Conservation (phyloP, 2,797 vertebrate genomes). For the Gastrophryne carolinensis region DNA sequence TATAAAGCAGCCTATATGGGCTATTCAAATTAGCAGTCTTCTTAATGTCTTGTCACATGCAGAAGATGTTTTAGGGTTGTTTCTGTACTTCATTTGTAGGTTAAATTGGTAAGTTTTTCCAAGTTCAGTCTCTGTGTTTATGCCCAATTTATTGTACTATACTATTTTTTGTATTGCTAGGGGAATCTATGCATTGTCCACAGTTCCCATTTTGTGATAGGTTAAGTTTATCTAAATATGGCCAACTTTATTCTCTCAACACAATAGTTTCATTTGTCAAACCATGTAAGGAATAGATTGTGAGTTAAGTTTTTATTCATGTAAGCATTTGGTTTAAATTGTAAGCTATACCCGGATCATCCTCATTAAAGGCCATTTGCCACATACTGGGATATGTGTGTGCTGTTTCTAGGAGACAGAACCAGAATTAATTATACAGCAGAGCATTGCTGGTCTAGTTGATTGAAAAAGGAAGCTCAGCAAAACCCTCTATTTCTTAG, state of each 20-base stretch:
- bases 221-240: too few species aligned
- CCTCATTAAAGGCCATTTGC: background rate
- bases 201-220: too few species aligned
- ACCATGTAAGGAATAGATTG: background rate
- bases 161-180: too few species aligned
- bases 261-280: background rate
- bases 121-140: too few species aligned
- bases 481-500: background rate
- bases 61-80: too few species aligned
- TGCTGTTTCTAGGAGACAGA: conserved; percentile 5
- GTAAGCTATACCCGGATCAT: background rate
- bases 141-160: too few species aligned
- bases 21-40: too few species aligned
- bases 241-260: background rate
- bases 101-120: too few species aligned
- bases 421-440: background rate
- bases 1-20: too few species aligned
- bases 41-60: too few species aligned
- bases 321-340: background rate
- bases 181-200: too few species aligned
- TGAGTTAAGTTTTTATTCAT: background rate
- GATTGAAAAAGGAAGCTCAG: background rate
- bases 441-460: background rate
- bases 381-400: background rate
- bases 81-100: too few species aligned